Evolutionary conservation across 2,797 vertebrate genomes (phyloP).

Genomic region (Spondyliosoma cantharus): DNA sequence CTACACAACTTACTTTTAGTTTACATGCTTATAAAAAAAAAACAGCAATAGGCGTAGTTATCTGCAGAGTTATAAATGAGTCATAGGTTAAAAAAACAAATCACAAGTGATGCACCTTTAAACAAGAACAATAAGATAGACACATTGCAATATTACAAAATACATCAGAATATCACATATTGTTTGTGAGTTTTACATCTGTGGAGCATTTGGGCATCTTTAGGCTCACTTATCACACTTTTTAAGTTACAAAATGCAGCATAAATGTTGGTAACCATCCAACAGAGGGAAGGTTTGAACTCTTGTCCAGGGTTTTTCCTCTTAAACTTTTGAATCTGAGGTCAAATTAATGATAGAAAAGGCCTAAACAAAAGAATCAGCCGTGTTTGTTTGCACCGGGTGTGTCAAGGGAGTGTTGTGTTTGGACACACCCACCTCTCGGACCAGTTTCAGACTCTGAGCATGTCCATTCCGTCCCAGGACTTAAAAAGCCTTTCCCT

Average conservation of each 20-base stretch:
- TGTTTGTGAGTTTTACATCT: not conserved
- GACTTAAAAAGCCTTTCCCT: slow-evolving; percentile 28
- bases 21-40: too few species aligned
- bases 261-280: not conserved
- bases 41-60: too few species aligned
- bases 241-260: not conserved
- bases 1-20: too few species aligned
- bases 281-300: not conserved
- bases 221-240: not conserved
- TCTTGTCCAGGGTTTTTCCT: not conserved
- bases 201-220: not conserved
- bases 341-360: not conserved
- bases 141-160: not conserved
- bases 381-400: slow-evolving; percentile 37
- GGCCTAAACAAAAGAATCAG: not conserved
- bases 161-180: not conserved
- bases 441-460: slow-evolving; percentile 41
- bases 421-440: slow-evolving; percentile 45
- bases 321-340: not conserved
- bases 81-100: not conserved
- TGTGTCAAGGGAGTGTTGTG: slow-evolving; percentile 47
- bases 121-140: not conserved
- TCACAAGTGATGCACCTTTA: not conserved
- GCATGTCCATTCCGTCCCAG: slow-evolving; percentile 8
- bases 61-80: too few species aligned